Percentiles rank a stretch among this genome's conserved stretches.
Conservation (phyloP, 2,113 vertebrate species). For the Willisornis vidua region DNA sequence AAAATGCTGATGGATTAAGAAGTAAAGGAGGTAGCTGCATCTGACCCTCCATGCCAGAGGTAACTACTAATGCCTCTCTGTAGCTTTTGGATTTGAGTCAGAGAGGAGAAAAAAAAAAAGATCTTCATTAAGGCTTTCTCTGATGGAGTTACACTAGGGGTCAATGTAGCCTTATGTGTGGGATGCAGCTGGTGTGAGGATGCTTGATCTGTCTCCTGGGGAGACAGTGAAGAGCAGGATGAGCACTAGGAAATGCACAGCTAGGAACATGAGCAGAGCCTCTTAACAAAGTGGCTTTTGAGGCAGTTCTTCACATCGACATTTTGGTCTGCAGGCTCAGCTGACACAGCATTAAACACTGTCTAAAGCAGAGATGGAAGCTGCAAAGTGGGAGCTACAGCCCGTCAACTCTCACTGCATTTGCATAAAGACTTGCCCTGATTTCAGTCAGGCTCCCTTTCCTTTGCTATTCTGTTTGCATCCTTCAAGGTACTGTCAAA, state of each 20-base stretch:
- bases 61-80: neutral
- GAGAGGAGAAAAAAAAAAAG: neutral
- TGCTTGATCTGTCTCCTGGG: neutral
- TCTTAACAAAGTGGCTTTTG: neutral
- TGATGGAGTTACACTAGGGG: neutral
- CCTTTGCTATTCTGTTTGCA: neutral
- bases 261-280: accelerated
- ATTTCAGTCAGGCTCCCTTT: neutral
- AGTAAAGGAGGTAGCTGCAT: neutral
- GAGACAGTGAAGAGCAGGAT: neutral
- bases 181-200: neutral
- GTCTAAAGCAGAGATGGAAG: neutral
- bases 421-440: neutral
- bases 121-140: neutral
- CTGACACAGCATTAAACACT: neutral
- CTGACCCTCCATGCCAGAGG: neutral
- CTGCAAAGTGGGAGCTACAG: neutral
- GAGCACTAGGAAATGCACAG: neutral
- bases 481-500: neutral
- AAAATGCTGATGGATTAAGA: neutral
- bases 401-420: neutral
- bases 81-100: neutral
- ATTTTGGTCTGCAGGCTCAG: neutral
- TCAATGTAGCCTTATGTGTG: neutral
- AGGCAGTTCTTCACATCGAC: neutral